Evolutionary conservation across 2,888 invertebrate genomes (phyloP).

Genomic region (Nymphalis c-album): DNA sequence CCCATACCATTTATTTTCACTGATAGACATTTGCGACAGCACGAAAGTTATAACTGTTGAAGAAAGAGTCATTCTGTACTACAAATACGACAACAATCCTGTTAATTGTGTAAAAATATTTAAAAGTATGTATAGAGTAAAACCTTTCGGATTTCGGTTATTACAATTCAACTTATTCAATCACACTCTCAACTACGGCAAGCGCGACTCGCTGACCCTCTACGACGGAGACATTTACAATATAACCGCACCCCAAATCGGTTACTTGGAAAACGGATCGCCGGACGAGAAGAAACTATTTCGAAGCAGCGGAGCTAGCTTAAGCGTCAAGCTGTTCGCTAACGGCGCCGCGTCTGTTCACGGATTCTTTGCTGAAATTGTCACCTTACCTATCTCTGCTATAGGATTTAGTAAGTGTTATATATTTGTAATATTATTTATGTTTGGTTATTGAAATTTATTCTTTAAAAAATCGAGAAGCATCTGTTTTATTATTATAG

Average conservation of each 20-base stretch:
- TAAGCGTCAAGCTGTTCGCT: slow-evolving; percentile 95
- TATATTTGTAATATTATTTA: no score
- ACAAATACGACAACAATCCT: slow-evolving; percentile 97
- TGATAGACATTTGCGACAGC: slow-evolving; percentile 98
- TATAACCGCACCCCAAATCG: slow-evolving; percentile 86
- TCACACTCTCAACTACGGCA: slow-evolving; percentile 89
- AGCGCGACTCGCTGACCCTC: slow-evolving; percentile 91
- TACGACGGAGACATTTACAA: slow-evolving; percentile 97
- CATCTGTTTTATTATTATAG: neutral
- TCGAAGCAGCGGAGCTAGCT: slow-evolving; percentile 87
- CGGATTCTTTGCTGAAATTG: slow-evolving; percentile 98
- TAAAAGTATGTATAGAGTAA: slow-evolving; percentile 90
- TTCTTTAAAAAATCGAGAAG: no score
- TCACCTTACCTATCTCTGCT: slow-evolving; percentile 95
- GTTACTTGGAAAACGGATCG: slow-evolving; percentile 86
- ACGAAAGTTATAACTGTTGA: slow-evolving; percentile 94
- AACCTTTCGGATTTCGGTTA: slow-evolving; percentile 93
- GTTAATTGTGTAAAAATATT: slow-evolving; percentile 99
- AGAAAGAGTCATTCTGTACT: slow-evolving; percentile 94
- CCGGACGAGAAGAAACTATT: slow-evolving; percentile 88
- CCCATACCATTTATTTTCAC: slow-evolving; percentile 95
- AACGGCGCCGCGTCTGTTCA: slow-evolving; percentile 96
- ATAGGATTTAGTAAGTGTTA: slow-evolving; percentile 90
- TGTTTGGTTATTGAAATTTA: no score
- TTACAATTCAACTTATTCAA: slow-evolving; percentile 96